Evolutionary conservation across 2,888 invertebrate genomes (phyloP).

Genomic region (Dynastes grantii): DNA sequence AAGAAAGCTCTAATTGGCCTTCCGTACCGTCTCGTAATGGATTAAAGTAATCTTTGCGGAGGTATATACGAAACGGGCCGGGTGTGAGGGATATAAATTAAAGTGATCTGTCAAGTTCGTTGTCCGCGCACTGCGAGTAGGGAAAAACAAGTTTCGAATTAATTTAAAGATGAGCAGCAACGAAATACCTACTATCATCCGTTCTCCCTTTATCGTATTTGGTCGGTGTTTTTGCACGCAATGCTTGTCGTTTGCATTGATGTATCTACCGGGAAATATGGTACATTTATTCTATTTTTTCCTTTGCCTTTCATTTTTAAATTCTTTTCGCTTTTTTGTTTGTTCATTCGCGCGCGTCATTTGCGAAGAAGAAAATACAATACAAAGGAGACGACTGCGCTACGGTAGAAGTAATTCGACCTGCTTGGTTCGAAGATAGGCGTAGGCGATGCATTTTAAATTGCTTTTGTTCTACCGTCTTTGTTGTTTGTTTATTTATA

Average conservation of each 20-base stretch:
- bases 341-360: neutral
- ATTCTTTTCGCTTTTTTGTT: neutral
- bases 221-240: conserved; percentile 14
- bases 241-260: conserved; percentile 42
- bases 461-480: too few species aligned
- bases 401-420: conserved; percentile 6
- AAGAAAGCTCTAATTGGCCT: neutral
- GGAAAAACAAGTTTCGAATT: conserved; percentile 41
- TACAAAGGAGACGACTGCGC: neutral
- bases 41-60: conserved; percentile 27
- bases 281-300: conserved; percentile 24
- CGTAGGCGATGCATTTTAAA: too few species aligned
- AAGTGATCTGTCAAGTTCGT: conserved; percentile 41
- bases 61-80: conserved; percentile 2
- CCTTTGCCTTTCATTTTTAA: neutral
- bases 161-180: conserved; percentile 43
- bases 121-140: conserved; percentile 13
- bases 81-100: conserved; percentile 28
- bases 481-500: too few species aligned
- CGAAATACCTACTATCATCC: conserved; percentile 15
- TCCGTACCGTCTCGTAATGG: conserved; percentile 18
- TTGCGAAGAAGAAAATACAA: neutral
- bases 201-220: conserved; percentile 33
- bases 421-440: neutral
- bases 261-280: conserved; percentile 36